Base-by-base conservation (phyloP, 1,140 invertebrate genomes). In the Pissodes strobi region DNA sequence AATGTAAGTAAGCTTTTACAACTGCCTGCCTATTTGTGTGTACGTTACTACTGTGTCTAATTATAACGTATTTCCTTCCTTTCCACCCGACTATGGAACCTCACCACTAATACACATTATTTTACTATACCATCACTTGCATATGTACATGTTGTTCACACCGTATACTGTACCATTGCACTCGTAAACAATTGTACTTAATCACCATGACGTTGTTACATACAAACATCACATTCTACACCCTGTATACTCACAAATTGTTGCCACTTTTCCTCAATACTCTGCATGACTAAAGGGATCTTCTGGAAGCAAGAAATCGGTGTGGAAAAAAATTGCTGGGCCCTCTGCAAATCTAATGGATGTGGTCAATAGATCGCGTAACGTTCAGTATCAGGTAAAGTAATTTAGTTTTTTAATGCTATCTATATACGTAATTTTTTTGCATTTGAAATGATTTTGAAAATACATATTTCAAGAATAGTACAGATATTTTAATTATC, bases 301-400 rank as follows among this genome's bases (percentile, higher is more conserved):
- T 25, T 49, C 64, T 25, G 57, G 60, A 45, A 55, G 67, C 59
- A 76, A 74, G 66, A 76, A 73, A 78, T 80, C 81, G 43, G 82
- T 79, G 72, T 87, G 86, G 86, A 85, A 83, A 79, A 84, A 82
- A 75, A 76, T 87, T 68, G 80, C 82, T 43, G 82, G 82, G 38
- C 79, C 79, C 34, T 80, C 78, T 71, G 80, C 82, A 60, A 82
- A 81, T 66, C 78, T 86, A 61, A 74, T 83, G 78, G 82, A 85
- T 69, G 80, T 86, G 79, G 82, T 86, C 61, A 73, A 71, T 67
- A 72, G 69, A 68, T 84, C 82, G 72, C 82, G 82, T 71, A 78
- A 82, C 78, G 82, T 84, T 73, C 83, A 83, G 79, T 48, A 59
- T 18, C 38, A n/a, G 12, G 27, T 48, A 45, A 43, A 17, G 15